Evolutionary conservation across 2,797 vertebrate genomes (phyloP).

Genomic region (Aulostomus chinensis): DNA sequence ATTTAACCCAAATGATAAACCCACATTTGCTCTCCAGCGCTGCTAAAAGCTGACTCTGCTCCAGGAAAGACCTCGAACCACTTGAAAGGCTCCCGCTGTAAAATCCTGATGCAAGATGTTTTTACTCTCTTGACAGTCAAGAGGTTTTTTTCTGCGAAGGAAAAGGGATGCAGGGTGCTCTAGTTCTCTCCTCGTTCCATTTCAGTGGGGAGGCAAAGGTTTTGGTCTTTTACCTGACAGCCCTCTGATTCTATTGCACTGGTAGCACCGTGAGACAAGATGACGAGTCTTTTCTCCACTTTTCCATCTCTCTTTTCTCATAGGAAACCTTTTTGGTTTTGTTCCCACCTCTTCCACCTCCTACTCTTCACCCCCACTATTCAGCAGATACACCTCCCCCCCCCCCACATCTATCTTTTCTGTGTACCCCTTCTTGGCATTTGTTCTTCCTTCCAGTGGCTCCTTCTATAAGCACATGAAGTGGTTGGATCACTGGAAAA

Average conservation of each 20-base stretch:
- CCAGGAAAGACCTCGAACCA: slow-evolving; percentile 21
- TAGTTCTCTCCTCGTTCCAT: slow-evolving; percentile 32
- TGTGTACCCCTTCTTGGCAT: slow-evolving; percentile 3
- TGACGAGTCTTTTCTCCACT: slow-evolving; percentile 30
- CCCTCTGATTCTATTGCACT: slow-evolving; percentile 49
- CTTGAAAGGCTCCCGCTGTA: slow-evolving; percentile 24
- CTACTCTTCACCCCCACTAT: slow-evolving; percentile 17
- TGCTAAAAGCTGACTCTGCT: slow-evolving; percentile 27
- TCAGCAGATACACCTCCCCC: slow-evolving; percentile 29
- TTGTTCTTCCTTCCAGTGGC: too few relatives aligned
- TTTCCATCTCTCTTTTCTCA: slow-evolving; percentile 21
- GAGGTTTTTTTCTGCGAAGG: slow-evolving; percentile 44
- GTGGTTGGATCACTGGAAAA: too few relatives aligned
- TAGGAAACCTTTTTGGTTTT: slow-evolving; percentile 47
- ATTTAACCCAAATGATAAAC: too few relatives aligned
- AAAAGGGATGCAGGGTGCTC: slow-evolving; percentile 43
- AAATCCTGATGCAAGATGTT: slow-evolving; percentile 35
- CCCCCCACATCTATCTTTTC: slow-evolving; percentile 23
- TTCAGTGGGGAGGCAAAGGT: slow-evolving; percentile 40
- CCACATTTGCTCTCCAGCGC: too few relatives aligned
- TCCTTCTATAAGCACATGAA: too few relatives aligned
- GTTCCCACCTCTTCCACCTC: slow-evolving; percentile 29
- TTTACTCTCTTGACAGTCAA: slow-evolving; percentile 56
- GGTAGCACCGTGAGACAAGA: slow-evolving; percentile 25
- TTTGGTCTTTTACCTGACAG: slow-evolving; percentile 50